These are phyloP conservation scores for Alces alces DNA, from an alignment of 2,113 vertebrate genomes.

Conservation along the genomic window DNA sequence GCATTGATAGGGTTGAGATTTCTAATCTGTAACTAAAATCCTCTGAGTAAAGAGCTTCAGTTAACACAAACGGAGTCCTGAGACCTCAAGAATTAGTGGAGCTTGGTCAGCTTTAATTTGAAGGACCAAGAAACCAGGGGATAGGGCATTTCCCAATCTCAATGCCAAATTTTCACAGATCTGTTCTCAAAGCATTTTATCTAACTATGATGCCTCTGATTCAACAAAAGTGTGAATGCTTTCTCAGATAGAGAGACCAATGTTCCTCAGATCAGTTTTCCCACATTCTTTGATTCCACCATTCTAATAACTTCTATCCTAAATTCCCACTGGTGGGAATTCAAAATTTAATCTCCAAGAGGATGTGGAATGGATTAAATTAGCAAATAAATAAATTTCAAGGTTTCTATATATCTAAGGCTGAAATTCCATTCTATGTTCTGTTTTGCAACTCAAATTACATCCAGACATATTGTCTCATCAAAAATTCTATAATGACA, in stretches of 20 bases:
- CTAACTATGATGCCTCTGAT: background rate
- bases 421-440: background rate
- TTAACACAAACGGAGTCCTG: background rate
- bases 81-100: background rate
- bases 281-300: background rate
- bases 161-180: background rate
- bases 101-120: background rate
- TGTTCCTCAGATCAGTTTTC: background rate
- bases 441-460: background rate
- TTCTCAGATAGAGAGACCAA: background rate
- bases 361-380: background rate
- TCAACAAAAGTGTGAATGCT: background rate
- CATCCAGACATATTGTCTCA: background rate
- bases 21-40: background rate
- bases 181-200: background rate
- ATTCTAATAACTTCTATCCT: background rate
- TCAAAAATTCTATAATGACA: background rate
- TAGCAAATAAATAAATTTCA: background rate
- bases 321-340: background rate
- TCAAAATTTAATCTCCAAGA: background rate
- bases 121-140: background rate
- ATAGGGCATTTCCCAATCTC: background rate
- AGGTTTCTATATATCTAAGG: background rate
- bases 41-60: background rate
- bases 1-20: background rate